Percentiles rank a stretch among this genome's conserved stretches.
phyloP scores from a whole-genome alignment of 2,888 invertebrate genomes.

The Keiferia lycopersicella region DNA sequence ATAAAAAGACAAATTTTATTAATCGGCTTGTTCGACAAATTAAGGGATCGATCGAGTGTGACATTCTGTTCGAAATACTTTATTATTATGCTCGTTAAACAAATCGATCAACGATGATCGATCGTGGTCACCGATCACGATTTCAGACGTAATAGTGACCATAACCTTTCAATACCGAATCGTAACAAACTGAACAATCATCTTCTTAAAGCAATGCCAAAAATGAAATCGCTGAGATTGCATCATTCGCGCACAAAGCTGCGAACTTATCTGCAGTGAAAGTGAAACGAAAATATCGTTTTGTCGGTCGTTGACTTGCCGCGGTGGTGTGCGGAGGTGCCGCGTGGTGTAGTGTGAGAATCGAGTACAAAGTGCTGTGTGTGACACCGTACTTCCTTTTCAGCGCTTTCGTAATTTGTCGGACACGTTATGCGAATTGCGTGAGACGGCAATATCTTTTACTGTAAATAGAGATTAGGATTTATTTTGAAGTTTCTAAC shows the following conservation, averaged over 20 bases:
- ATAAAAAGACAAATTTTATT: slow-evolving; percentile 5
- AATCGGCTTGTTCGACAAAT: slow-evolving; percentile 1
- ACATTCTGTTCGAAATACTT: slow-evolving; percentile 5
- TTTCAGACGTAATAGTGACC: slow-evolving; percentile 22
- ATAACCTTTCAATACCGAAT: slow-evolving; percentile 23
- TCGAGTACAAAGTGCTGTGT: slow-evolving; percentile 6
- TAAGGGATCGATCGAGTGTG: slow-evolving; percentile 9
- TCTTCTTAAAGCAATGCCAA: slow-evolving; percentile 31
- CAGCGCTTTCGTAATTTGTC: slow-evolving; percentile 22
- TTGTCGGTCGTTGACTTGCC: slow-evolving; percentile 50
- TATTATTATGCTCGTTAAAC: no score
- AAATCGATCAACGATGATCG: slow-evolving; percentile 1
- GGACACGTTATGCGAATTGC: slow-evolving; percentile 37
- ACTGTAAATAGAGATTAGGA: slow-evolving; percentile 13
- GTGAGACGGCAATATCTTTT: slow-evolving; percentile 35
- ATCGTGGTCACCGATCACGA: slow-evolving; percentile 18
- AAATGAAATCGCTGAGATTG: slow-evolving; percentile 60
- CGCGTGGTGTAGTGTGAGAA: neutral
- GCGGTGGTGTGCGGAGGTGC: neutral
- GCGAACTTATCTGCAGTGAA: slow-evolving; percentile 64
- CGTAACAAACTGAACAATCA: slow-evolving; percentile 10
- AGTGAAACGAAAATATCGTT: slow-evolving; percentile 55
- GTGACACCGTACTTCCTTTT: slow-evolving; percentile 24
- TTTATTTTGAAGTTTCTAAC: neutral
- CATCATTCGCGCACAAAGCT: slow-evolving; percentile 54